A percentile compares a stretch with the other conserved stretches of the same genome.
phyloP scores from a whole-genome alignment of 2,113 vertebrate species.

The Vimba vimba region DNA sequence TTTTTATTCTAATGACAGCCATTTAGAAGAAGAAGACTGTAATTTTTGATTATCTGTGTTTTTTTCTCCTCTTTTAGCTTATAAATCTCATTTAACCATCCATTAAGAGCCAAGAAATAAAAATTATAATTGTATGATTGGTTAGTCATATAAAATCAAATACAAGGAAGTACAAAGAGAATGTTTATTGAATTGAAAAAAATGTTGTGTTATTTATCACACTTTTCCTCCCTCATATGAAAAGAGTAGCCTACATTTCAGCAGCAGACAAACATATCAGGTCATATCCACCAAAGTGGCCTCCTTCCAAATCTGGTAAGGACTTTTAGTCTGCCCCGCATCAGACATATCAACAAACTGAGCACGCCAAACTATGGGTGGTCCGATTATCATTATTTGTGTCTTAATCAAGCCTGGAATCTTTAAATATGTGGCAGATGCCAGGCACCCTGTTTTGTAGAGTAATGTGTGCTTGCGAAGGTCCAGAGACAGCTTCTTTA shows the following conservation, averaged over 20 bases:
- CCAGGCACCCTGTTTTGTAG: constrained; percentile 41
- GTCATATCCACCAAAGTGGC: constrained; percentile 26
- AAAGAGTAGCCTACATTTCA: constrained; percentile 24
- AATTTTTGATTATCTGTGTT: neutral
- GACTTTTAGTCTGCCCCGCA: constrained; percentile 48
- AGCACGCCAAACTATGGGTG: constrained; percentile 59
- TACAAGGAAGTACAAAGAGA: neutral
- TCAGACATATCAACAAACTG: constrained; percentile 62
- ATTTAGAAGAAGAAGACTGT: neutral
- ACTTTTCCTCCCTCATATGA: constrained; percentile 4
- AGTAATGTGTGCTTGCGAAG: constrained; percentile 15
- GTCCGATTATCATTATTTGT: constrained; percentile 64
- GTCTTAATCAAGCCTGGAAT: constrained; percentile 63
- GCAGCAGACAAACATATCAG: constrained; percentile 25
- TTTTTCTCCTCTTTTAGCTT: neutral
- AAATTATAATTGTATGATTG: neutral
- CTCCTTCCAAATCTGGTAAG: neutral
- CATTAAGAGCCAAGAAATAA: neutral
- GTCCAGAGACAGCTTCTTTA: neutral
- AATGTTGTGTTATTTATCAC: neutral
- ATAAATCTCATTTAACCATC: constrained; percentile 18
- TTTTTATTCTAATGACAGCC: constrained; percentile 28
- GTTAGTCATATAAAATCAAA: neutral
- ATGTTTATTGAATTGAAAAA: neutral
- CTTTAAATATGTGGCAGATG: constrained; percentile 63